A percentile compares a stretch with the other conserved stretches of the same genome.
Conservation (phyloP, 2,888 invertebrate genomes). For the Oxyteleia sp. region DNA sequence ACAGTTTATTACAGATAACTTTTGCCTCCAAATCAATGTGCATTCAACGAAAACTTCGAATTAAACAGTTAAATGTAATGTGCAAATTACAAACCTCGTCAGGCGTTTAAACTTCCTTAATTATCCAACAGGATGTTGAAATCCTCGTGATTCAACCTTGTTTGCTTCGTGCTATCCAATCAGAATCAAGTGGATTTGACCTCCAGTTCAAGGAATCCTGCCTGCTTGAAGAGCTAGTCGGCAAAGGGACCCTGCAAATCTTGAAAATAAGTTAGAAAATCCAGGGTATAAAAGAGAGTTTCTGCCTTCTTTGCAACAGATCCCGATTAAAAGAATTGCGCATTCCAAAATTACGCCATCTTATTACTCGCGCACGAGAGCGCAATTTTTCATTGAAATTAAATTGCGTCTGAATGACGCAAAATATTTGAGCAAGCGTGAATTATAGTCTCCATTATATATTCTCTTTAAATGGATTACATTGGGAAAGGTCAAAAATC, state of each 20-base stretch:
- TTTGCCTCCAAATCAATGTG: slow-evolving; percentile 11
- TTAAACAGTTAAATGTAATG: slow-evolving; percentile 34
- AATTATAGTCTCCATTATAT: slow-evolving; percentile 22
- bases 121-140: too few species aligned
- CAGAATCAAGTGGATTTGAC: slow-evolving; percentile 59
- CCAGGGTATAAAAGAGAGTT: not conserved
- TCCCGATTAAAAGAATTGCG: slow-evolving; percentile 11
- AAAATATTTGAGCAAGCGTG: slow-evolving; percentile 26
- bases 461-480: slow-evolving; percentile 30
- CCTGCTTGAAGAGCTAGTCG: slow-evolving; percentile 31
- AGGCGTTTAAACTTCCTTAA: slow-evolving; percentile 36
- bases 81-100: slow-evolving; percentile 37
- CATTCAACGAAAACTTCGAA: slow-evolving; percentile 19
- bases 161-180: slow-evolving; percentile 52
- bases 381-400: slow-evolving; percentile 23
- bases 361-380: not conserved
- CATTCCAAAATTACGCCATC: slow-evolving; percentile 9
- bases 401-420: slow-evolving; percentile 3
- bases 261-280: slow-evolving; percentile 25
- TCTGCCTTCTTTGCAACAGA: slow-evolving; percentile 15
- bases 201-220: slow-evolving; percentile 44
- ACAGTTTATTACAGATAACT: not conserved
- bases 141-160: slow-evolving; percentile 43
- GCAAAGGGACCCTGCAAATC: slow-evolving; percentile 22
- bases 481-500: slow-evolving; percentile 26